Evolutionary conservation across 2,113 vertebrate genomes (phyloP).

Genomic region (Paramisgurnus dabryanus): DNA sequence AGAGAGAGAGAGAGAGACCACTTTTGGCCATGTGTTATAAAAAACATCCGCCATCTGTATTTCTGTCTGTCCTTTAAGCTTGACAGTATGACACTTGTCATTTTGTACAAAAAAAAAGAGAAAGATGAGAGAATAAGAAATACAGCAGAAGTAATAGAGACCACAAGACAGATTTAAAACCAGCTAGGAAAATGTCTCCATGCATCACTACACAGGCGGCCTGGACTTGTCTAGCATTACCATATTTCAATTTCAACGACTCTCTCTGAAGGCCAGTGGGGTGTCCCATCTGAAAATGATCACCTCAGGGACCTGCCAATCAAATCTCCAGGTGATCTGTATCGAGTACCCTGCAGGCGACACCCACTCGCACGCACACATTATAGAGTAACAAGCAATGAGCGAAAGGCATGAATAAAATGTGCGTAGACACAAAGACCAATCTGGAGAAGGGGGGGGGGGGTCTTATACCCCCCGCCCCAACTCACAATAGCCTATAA

Average conservation of each 20-base stretch:
- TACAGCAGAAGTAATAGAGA: background rate
- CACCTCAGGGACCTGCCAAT: conserved; percentile 47
- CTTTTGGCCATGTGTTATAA: background rate
- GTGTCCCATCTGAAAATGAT: conserved; percentile 43
- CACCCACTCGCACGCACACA: conserved; percentile 11
- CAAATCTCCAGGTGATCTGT: conserved; percentile 37
- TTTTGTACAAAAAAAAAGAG: background rate
- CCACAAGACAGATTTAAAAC: background rate
- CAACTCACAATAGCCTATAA: background rate
- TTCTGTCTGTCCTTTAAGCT: background rate
- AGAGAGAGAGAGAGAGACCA: too few relatives aligned
- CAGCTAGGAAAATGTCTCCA: conserved; percentile 37
- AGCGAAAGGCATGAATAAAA: conserved; percentile 34
- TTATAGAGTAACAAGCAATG: conserved; percentile 43
- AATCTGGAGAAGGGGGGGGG: conserved; percentile 14
- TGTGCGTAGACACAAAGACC: conserved; percentile 15
- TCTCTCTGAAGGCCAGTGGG: conserved; percentile 31
- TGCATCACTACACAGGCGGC: background rate
- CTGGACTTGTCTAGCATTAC: conserved; percentile 34
- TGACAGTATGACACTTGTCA: background rate
- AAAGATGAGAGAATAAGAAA: background rate
- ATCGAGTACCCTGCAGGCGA: background rate
- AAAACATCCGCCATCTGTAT: background rate
- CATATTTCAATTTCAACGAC: conserved; percentile 41
- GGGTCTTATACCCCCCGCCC: background rate